Evolutionary conservation across 2,797 vertebrate genomes (phyloP), one percentile per base, ranked within the genome.

Genomic region (Cygnus olor): DNA sequence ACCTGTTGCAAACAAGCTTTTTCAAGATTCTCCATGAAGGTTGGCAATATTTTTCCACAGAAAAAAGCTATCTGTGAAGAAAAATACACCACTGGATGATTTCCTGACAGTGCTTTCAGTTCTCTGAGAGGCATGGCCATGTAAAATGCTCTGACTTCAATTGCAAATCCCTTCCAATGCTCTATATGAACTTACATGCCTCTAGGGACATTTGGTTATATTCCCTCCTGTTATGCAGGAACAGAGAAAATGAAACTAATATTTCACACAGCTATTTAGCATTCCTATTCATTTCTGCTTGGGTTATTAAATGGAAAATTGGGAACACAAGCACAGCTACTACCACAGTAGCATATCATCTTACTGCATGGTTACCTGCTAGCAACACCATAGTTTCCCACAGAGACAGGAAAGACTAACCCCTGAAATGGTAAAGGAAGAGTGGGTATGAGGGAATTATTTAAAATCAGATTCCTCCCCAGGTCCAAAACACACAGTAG

Each of bases 221-320:
- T 95, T 82, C 32, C 18, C 45, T 88, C 40, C 74, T 86, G n/a
- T 61, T 81, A 3, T 32, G 38, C 44, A 74, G 57, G 40, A 70
- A 63, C 51, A 60, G 63, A 88, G 64, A 87, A 92, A 89, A 91
- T 90, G 17, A 94, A 95, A 96, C 89, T 80, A 93, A 54, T 85
- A 51, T 87, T 95, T 95, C 78, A 61, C 64, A 61, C 14, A 88
- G 10, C 34, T 90, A 9, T 73, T 89, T 79, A 86, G 49, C 32
- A 61, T 88, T 94, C 20, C 71, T 82, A 73, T 91, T 94, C 12
- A 71, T 89, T 96, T 94, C 22, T 90, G 27, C 57, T 91, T 65
- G 20, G 53, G 57, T 90, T 94, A 84, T 91, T 87, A 82, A 91
- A 87, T 54, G 53, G 64, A 70, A 90, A 86, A 77, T 30, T 71